phyloP scores from a whole-genome alignment of 2,888 invertebrate species.

The Ephialtes manifestator region DNA sequence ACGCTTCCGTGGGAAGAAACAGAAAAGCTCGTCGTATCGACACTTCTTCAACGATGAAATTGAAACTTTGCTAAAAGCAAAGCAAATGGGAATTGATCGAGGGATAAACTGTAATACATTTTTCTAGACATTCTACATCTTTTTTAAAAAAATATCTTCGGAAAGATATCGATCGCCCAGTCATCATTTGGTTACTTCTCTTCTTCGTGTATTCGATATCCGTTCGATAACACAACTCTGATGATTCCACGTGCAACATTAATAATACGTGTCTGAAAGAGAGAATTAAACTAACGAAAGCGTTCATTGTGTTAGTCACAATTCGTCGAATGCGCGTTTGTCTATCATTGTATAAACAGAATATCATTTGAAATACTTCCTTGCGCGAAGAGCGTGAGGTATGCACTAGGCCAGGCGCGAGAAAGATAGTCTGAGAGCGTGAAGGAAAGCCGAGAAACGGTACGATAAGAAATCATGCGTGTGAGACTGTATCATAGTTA shows the following conservation, averaged over 20 bases:
- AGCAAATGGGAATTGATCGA: not conserved
- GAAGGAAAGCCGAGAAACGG: conserved; percentile 75
- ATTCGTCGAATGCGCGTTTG: conserved; percentile 44
- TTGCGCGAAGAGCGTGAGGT: conserved; percentile 62
- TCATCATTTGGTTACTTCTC: conserved; percentile 36
- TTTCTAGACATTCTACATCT: conserved; percentile 32
- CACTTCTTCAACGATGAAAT: conserved; percentile 66
- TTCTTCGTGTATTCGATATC: conserved; percentile 54
- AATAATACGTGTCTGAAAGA: conserved; percentile 23
- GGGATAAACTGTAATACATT: conserved; percentile 31
- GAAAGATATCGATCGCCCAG: conserved; percentile 39
- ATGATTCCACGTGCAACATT: conserved; percentile 42
- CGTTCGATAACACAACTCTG: conserved; percentile 44
- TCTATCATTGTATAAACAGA: conserved; percentile 57
- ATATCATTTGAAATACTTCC: not conserved
- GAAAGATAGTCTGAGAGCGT: conserved; percentile 73
- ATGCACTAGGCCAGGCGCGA: conserved; percentile 66
- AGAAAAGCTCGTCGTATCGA: conserved; percentile 17
- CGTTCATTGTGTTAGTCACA: conserved; percentile 35
- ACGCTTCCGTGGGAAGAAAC: conserved; percentile 29
- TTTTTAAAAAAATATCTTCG: conserved; percentile 21
- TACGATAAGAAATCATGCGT: conserved; percentile 78
- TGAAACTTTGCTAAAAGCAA: conserved; percentile 50
- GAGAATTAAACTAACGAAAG: not conserved
- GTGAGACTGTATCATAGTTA: conserved; percentile 84